These are phyloP conservation scores for Balaenoptera acutorostrata DNA, from an alignment of 2,113 vertebrate species.

Conservation along the genomic window DNA sequence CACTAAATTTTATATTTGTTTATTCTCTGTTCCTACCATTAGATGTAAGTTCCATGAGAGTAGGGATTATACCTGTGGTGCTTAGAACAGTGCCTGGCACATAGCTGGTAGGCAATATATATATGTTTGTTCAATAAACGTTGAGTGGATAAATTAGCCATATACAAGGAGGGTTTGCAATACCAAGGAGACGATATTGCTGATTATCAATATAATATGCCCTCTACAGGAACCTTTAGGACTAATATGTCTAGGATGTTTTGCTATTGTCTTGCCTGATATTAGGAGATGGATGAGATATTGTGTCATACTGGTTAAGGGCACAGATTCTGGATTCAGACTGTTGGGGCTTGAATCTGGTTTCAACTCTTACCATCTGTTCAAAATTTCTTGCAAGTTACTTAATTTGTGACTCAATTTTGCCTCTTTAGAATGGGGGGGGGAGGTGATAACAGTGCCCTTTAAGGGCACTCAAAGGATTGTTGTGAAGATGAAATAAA, in stretches of 20 bases:
- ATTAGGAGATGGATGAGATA: background rate
- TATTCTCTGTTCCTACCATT: background rate
- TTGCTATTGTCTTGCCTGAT: background rate
- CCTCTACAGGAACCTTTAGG: background rate
- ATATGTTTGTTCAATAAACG: background rate
- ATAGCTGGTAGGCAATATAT: background rate
- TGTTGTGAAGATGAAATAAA: constrained; percentile 21
- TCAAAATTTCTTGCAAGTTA: background rate
- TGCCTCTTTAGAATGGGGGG: background rate
- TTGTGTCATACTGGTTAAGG: background rate
- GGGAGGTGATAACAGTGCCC: background rate
- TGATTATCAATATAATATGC: background rate
- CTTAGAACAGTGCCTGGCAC: background rate
- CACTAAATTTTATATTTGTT: background rate
- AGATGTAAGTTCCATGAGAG: background rate
- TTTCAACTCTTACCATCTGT: constrained; percentile 1
- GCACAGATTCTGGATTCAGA: background rate
- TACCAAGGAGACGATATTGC: background rate
- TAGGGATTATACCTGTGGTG: background rate
- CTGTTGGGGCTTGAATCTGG: background rate
- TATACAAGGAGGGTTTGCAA: background rate
- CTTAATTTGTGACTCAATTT: constrained; percentile 25
- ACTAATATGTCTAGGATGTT: background rate
- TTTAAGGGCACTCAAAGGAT: background rate
- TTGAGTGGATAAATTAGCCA: background rate